A percentile compares a stretch with the other conserved stretches of the same genome.
These are phyloP conservation scores for Tenualosa ilisha DNA, from an alignment of 2,797 vertebrate genomes.

Conservation along the genomic window DNA sequence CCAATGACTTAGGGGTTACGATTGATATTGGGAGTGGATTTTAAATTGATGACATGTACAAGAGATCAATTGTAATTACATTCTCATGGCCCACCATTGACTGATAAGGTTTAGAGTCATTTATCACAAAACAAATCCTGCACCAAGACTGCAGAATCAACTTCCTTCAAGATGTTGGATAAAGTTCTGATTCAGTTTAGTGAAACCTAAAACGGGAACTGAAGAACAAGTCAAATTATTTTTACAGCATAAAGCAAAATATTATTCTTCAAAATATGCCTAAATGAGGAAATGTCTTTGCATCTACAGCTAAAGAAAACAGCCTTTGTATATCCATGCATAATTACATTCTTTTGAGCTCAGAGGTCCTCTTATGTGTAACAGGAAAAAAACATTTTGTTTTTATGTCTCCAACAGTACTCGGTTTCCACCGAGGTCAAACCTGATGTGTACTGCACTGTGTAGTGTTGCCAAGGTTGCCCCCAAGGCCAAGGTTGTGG, in stretches of 20 bases:
- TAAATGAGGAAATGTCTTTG: neutral
- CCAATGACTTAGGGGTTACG: constrained; percentile 13
- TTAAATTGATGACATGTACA: constrained; percentile 21
- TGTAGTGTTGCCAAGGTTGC: neutral
- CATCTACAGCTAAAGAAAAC: neutral
- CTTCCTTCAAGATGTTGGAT: neutral
- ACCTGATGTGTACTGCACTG: neutral
- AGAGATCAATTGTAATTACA: constrained; percentile 27
- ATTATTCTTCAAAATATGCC: neutral
- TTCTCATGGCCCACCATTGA: constrained; percentile 18
- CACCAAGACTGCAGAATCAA: constrained; percentile 4
- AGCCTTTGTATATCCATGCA: neutral
- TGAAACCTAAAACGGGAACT: neutral
- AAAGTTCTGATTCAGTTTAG: constrained; percentile 12
- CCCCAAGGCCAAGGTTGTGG: neutral
- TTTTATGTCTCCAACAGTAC: neutral
- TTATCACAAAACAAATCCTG: constrained; percentile 25
- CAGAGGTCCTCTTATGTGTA: too few species aligned
- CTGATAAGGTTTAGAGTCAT: constrained; percentile 25
- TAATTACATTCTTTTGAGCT: neutral
- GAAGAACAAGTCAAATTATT: neutral
- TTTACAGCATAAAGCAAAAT: neutral
- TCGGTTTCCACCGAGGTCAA: neutral
- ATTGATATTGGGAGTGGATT: constrained; percentile 23
- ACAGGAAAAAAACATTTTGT: neutral